Evolutionary conservation across 2,888 invertebrate species (phyloP), one percentile per base, ranked within the genome.

Genomic region (Aleiodes leptofemur): DNA sequence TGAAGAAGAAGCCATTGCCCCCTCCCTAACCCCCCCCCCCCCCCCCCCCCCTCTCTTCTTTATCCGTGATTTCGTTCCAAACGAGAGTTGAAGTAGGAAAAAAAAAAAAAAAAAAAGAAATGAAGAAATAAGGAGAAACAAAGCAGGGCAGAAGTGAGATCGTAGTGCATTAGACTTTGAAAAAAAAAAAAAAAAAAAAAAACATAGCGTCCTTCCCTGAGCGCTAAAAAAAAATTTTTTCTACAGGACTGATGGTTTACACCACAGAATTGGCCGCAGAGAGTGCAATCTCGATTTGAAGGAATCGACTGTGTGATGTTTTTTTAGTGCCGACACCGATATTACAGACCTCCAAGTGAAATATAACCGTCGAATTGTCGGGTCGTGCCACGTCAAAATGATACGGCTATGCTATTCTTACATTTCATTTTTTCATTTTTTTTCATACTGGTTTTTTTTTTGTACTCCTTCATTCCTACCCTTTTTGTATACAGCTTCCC

Each of bases 201-300:
- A 2, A 23, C 23, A 23, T 57, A 11, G 34, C 59, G 51, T 51
- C 68, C 50, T 68, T 53, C 51, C 68, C 50, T 14, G 50, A 51
- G 51, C 56, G 55, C 57, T 61, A 69, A 66, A 55, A 57, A 48
- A 51, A 6, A 51, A 66, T 43, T 61, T 14, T 31, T 56, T 38
- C 53, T 64, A 69, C 74, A 57, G 31, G 76, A 70, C 64, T 73
- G 77, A 71, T 79, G 70, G 72, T 77, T 79, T 79, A 73, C 77
- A 77, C 76, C 79, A 71, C 73, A 73, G 71, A 76, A 79, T 73
- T 61, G 76, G 73, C 78, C 76, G 70, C 73, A 81, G 79, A 79
- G 83, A 81, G 84, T 81, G 51, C 78, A 79, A 79, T 79, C 81
- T 80, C 78, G 80, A 80, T 79, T 79, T 83, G 82, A 78, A 23